These are phyloP conservation scores for Colostygia pectinataria DNA, from an alignment of 2,888 invertebrate genomes.

Conservation along the genomic window DNA sequence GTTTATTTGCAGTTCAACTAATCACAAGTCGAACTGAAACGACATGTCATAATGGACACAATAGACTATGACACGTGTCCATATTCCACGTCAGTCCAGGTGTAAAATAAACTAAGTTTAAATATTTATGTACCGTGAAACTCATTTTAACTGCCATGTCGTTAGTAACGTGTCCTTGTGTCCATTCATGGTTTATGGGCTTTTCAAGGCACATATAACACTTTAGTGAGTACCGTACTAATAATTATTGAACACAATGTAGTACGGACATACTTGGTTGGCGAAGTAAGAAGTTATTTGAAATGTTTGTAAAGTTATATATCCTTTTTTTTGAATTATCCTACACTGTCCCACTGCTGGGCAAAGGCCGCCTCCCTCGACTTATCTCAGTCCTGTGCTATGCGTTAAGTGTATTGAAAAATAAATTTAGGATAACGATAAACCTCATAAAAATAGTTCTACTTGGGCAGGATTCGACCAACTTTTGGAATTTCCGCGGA, in stretches of 20 bases:
- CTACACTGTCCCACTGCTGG: too few relatives aligned
- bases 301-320: conserved; percentile 9
- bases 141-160: conserved; percentile 30
- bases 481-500: too few relatives aligned
- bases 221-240: conserved; percentile 28
- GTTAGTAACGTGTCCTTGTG: conserved; percentile 40
- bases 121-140: conserved; percentile 31
- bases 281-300: conserved; percentile 36
- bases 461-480: too few relatives aligned
- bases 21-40: too few relatives aligned
- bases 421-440: too few relatives aligned
- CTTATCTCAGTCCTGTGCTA: too few relatives aligned
- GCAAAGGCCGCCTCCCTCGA: too few relatives aligned
- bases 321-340: too few relatives aligned
- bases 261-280: too few relatives aligned
- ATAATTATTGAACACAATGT: conserved; percentile 48
- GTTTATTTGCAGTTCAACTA: too few relatives aligned
- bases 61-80: conserved; percentile 7
- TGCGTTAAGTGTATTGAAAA: too few relatives aligned
- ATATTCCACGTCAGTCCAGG: conserved; percentile 16
- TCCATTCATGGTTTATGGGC: conserved; percentile 31
- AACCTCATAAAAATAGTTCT: too few relatives aligned
- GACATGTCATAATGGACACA: conserved; percentile 15
- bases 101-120: conserved; percentile 22
- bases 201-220: conserved; percentile 47